A percentile compares a stretch with the other conserved stretches of the same genome.
Evolutionary conservation across 35 echinoderm and acorn worm genomes (phyloP).

Genomic region (Diadema setosum): DNA sequence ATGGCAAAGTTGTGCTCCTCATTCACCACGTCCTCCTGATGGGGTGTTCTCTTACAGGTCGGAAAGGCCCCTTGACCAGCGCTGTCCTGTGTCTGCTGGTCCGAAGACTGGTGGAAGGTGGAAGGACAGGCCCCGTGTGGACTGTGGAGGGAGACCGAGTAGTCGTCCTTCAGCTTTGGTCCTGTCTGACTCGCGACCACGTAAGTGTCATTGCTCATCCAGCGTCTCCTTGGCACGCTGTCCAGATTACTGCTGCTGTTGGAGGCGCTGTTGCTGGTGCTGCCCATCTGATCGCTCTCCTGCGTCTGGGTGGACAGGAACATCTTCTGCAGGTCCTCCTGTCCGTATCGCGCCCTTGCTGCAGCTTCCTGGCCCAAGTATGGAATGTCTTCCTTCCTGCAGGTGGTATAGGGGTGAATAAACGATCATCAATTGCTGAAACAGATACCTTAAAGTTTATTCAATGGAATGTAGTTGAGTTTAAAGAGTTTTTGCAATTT

Average conservation of each 20-base stretch:
- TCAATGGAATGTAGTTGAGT: too few relatives aligned
- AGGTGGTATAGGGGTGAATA: too few relatives aligned
- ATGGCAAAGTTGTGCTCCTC: neutral
- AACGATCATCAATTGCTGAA: too few relatives aligned
- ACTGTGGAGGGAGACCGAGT: slow-evolving; percentile 84
- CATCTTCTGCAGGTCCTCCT: slow-evolving; percentile 80
- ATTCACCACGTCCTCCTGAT: neutral
- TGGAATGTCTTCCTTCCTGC: slow-evolving; percentile 75
- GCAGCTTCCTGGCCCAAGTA: slow-evolving; percentile 74
- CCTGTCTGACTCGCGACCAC: slow-evolving; percentile 75
- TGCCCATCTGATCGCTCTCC: neutral
- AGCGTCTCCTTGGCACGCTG: slow-evolving; percentile 57
- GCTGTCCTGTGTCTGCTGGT: slow-evolving; percentile 64
- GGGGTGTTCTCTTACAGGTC: neutral
- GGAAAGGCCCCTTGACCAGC: slow-evolving; percentile 19
- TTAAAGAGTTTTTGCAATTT: too few relatives aligned
- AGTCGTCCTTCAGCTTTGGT: slow-evolving; percentile 82
- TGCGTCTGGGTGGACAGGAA: slow-evolving; percentile 19
- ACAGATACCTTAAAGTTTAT: too few relatives aligned
- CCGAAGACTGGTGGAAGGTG: slow-evolving; percentile 75
- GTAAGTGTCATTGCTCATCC: slow-evolving; percentile 94
- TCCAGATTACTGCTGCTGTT: neutral
- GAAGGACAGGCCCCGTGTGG: slow-evolving; percentile 89
- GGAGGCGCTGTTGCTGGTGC: neutral
- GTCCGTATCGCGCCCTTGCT: slow-evolving; percentile 72